Conservation (phyloP, 2,888 invertebrate species). For the Saturnia pavonia region DNA sequence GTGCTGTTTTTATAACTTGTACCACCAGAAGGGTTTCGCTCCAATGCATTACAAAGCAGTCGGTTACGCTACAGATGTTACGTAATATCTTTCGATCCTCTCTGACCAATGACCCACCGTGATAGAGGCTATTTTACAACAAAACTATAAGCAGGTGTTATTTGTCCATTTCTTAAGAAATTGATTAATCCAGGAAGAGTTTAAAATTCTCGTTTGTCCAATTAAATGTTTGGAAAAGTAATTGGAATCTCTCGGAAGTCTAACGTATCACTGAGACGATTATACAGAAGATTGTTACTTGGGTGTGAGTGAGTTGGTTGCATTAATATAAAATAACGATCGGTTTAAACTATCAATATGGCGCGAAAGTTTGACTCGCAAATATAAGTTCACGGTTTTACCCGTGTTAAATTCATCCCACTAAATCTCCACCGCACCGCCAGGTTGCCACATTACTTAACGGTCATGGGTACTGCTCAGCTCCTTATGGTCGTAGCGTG, state of each 20-base stretch:
- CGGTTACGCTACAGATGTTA: slow-evolving; percentile 46
- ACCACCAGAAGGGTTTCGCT: slow-evolving; percentile 43
- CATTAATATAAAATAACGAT: not conserved
- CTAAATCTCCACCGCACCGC: too few relatives aligned
- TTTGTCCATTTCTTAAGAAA: slow-evolving; percentile 2
- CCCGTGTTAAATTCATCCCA: too few relatives aligned
- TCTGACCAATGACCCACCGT: not conserved
- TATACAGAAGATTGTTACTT: not conserved
- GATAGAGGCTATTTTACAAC: slow-evolving; percentile 15
- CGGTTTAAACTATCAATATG: too few relatives aligned
- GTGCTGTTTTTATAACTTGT: slow-evolving; percentile 26
- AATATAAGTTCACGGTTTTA: too few relatives aligned
- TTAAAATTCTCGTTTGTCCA: not conserved
- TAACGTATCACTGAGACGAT: not conserved
- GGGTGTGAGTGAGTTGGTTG: not conserved
- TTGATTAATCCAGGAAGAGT: slow-evolving; percentile 2
- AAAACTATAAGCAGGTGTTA: not conserved
- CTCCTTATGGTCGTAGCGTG: too few relatives aligned
- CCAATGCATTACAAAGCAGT: slow-evolving; percentile 46
- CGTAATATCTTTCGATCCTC: slow-evolving; percentile 26
- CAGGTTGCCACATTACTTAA: too few relatives aligned
- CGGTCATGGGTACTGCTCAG: too few relatives aligned
- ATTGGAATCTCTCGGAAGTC: not conserved
- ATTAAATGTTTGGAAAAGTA: not conserved
- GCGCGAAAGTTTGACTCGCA: too few relatives aligned